Evolutionary conservation across 2,797 vertebrate species (phyloP), one percentile per base, ranked within the genome.

Genomic region (Danio choprae): DNA sequence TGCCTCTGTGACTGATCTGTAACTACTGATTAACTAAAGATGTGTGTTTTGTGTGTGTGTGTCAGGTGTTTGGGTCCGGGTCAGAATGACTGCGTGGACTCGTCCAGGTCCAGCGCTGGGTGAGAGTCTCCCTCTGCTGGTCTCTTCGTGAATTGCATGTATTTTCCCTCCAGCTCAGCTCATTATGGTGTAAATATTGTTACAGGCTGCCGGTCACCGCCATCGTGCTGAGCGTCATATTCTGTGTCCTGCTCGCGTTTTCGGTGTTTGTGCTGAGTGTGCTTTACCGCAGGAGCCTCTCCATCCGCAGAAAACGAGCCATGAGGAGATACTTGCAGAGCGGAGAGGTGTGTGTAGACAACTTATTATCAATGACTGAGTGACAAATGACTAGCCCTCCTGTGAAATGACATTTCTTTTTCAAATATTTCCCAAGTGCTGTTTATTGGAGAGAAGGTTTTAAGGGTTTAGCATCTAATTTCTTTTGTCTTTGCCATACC

Each of bases 311-410:
- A 81, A 99, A 99, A 86, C 91, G 97, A 74, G 95, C 96, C 0
- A 96, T 98, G 95, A 93, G 97, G 84, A 93, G 97, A 88, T 98
- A 98, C 89, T 92, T 98, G 92, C 95, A 96, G 88, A 93, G 94
- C 6, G 96, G 95, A 56, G 95, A 96, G 94, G 97, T 97, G 74
- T 68, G 80, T 81, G 56, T 51, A 10, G 41, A n/a, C n/a, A n/a
- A n/a, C n/a, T n/a, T n/a, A n/a, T n/a, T n/a, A n/a, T n/a, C n/a
- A n/a, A n/a, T n/a, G n/a, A n/a, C n/a, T n/a, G n/a, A n/a, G n/a
- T n/a, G n/a, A n/a, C n/a, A n/a, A n/a, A n/a, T n/a, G n/a, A n/a
- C n/a, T n/a, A n/a, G n/a, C n/a, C n/a, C n/a, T n/a, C n/a, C n/a
- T n/a, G n/a, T n/a, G n/a, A n/a, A n/a, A n/a, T n/a, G n/a, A n/a